Base-by-base conservation (phyloP, 2,113 vertebrate species). In the Origma solitaria region DNA sequence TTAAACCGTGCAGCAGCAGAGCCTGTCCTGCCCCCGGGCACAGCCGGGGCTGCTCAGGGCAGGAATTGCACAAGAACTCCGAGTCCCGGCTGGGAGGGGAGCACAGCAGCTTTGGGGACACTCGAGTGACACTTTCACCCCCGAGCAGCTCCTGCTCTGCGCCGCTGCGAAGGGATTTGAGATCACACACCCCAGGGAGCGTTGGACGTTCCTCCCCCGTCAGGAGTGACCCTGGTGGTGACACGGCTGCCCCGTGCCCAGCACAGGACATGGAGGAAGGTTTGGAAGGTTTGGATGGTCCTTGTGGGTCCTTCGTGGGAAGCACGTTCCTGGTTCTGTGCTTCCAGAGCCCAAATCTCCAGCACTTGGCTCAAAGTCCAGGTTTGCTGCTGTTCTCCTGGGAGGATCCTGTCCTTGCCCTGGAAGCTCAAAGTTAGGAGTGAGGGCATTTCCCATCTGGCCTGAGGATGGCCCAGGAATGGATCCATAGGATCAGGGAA, bases 201-300 rank as follows among this genome's bases (percentile, higher is more conserved):
- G 13, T 13, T 40, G 38, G 82, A 3, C 44, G 1, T 16, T 8
- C 20, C 0, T 13, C 8, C 44, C 54, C 9, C 30, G 2, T 0
- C 50, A 17, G 42, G 5, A 31, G 71, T 3, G 21, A 3, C 53
- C 1, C 8, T 17, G 44, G 7, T 12, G 53, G 14, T 10, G 53
- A 0, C 45, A 1, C 0, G 24, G 50, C 82, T 65, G 24, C 1
- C 1, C 25, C 44, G 1, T 25, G 71, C 9, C 51, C 44, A 3
- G 83, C 25, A 22, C 6, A 31, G 44, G 13, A 42, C 16, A 2
- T 18, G 37, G 35, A 58, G 31, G 53, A 37, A 58, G 45, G 37
- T n/a, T n/a, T n/a, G n/a, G n/a, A n/a, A n/a, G n/a, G 2, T 27
- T 27, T 15, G 42, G 33, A 5, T 11, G 22, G 28, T 51, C 45